Evolutionary conservation across 1,140 invertebrate genomes (phyloP).

Genomic region (Drosophila micromelanica): DNA sequence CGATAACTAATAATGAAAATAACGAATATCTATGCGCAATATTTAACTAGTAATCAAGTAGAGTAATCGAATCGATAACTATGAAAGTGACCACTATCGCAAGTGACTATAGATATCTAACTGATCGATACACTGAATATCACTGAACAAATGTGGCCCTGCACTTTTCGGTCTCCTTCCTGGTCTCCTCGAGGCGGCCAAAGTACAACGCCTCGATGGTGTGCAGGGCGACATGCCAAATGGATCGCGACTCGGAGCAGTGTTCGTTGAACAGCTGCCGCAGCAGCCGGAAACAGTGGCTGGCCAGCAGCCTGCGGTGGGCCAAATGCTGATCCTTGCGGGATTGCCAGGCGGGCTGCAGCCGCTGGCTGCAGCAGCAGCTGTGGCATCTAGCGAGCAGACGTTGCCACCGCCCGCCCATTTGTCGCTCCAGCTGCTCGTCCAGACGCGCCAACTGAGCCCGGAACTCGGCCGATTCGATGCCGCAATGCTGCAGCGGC

Average conservation of each 20-base stretch:
- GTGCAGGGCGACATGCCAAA: slow-evolving; percentile 4
- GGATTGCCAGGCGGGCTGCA: background rate
- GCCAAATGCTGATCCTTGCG: background rate
- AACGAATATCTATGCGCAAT: no score
- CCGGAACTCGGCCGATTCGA: background rate
- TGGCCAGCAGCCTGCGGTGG: background rate
- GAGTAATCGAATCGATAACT: no score
- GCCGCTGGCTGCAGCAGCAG: background rate
- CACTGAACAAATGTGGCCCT: no score
- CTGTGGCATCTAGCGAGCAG: background rate
- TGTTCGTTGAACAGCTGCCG: slow-evolving; percentile 16
- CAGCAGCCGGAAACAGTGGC: slow-evolving; percentile 3
- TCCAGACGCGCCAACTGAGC: background rate
- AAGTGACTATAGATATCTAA: no score
- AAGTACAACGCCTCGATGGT: slow-evolving; percentile 21
- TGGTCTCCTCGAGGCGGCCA: background rate
- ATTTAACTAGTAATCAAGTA: no score
- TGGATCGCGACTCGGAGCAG: background rate
- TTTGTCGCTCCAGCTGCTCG: slow-evolving; percentile 3
- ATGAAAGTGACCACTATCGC: no score
- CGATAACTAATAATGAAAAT: no score
- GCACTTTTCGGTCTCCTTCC: no score
- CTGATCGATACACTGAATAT: no score
- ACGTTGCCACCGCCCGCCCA: background rate
- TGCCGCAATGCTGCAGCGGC: slow-evolving; percentile 5